Base-by-base conservation (phyloP, 2,113 vertebrate genomes). In the Melanocharis versteri region DNA sequence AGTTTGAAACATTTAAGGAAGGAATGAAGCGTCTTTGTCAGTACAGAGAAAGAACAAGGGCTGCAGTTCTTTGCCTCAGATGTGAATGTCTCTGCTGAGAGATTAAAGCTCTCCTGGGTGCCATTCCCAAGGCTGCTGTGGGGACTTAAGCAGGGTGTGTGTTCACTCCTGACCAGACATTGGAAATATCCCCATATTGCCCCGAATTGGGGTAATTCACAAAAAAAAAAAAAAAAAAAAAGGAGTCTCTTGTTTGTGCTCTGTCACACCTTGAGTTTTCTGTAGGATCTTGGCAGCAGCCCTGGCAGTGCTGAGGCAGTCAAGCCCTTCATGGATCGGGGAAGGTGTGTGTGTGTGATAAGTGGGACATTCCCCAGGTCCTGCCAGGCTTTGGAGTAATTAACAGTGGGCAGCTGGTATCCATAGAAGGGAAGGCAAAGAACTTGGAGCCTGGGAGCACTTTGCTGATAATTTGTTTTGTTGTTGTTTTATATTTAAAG, bases 271-370 rank as follows among this genome's bases (percentile, higher is more conserved):
- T 27, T 0, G 0, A 10, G 15, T 61, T 65, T 94, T 27, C 50
- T 35, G 5, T 6, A 28, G n/a, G 37, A 47, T n/a, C 57, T 37
- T 68, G 57, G 57, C 56, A 51, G 35, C 40, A 33, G 54, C 68
- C 35, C 1, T 17, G 53, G 31, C 2, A 13, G 4, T 0, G 2
- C 18, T 14, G 66, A 69, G 26, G 62, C n/a, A 48, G 2, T 17
- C 1, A 6, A 45, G 60, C n/a, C 42, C 62, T 60, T 45, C 40
- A 4, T 11, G 68, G 53, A 6, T 12, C 1, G 3, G 16, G 6
- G 14, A 48, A 66, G 61, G 70, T 24, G 4, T 14, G 11, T 40
- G 51, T 33, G 13, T 33, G 45, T 30, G 56, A 24, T 13, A 18
- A 35, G 20, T 27, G 19, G n/a, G 31, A 31, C 33, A 11, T 50